These are phyloP conservation scores for Eumeta japonica DNA, from an alignment of 1,140 invertebrate species.

Conservation along the genomic window DNA sequence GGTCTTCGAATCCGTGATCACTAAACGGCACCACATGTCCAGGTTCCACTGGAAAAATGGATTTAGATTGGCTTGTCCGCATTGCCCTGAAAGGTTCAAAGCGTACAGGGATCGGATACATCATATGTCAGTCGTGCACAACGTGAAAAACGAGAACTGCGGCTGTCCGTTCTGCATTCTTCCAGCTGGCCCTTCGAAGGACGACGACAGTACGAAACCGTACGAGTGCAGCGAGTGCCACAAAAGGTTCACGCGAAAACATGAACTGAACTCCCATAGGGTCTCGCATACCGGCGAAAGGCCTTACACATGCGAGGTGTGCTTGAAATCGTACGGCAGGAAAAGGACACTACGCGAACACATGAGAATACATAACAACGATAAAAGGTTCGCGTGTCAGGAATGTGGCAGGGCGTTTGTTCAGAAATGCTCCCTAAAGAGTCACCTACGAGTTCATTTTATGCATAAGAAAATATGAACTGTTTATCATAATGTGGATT, in stretches of 20 bases:
- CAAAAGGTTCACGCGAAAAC: conserved; percentile 46
- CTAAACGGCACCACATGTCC: conserved; percentile 31
- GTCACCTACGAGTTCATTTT: conserved; percentile 39
- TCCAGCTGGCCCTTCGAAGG: neutral
- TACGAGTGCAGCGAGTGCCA: conserved; percentile 23
- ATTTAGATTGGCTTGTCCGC: conserved; percentile 40
- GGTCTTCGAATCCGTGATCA: conserved; percentile 26
- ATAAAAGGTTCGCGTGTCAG: conserved; percentile 37
- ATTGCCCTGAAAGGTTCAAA: conserved; percentile 42
- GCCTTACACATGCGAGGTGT: conserved; percentile 48
- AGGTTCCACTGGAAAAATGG: conserved; percentile 40
- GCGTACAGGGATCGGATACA: conserved; percentile 42
- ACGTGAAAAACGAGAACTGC: neutral
- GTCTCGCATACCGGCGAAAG: conserved; percentile 42
- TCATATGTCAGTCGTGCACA: conserved; percentile 34
- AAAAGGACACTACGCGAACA: conserved; percentile 58
- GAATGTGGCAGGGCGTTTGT: conserved; percentile 52
- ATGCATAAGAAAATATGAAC: neutral
- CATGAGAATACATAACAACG: conserved; percentile 52
- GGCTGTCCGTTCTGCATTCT: neutral
- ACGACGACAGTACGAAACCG: neutral
- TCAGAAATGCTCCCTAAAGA: conserved; percentile 40
- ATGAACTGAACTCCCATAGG: conserved; percentile 40
- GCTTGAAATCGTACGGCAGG: conserved; percentile 57
- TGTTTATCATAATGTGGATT: neutral